Evolutionary conservation across 2,888 invertebrate species (phyloP).

Genomic region (Prostheceraeus crozeri): DNA sequence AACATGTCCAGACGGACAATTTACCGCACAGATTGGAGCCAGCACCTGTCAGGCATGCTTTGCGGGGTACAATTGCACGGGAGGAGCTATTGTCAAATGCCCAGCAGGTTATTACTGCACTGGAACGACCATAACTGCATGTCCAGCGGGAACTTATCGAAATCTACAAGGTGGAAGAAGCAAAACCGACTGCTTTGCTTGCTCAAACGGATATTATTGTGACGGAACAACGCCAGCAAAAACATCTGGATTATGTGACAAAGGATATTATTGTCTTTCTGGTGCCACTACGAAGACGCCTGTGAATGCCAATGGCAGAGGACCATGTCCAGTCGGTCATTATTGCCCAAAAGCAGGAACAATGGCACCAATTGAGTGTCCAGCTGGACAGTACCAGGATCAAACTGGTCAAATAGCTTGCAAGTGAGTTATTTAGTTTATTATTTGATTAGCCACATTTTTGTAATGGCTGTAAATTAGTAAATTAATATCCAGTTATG

Average conservation of each 20-base stretch:
- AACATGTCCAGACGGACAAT: no score
- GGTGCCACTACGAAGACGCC: not conserved
- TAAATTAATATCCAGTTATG: no score
- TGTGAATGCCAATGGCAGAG: not conserved
- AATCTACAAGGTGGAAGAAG: constrained; percentile 49
- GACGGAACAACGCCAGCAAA: constrained; percentile 44
- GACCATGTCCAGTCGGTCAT: constrained; percentile 9
- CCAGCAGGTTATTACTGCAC: constrained; percentile 45
- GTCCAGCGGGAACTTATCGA: constrained; percentile 46
- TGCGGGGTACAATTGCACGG: no score
- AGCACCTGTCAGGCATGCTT: no score
- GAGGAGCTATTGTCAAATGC: no score
- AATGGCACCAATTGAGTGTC: constrained; percentile 45
- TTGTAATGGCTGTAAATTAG: no score
- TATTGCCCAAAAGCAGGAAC: constrained; percentile 47
- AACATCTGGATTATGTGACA: constrained; percentile 43
- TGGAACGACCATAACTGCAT: no score
- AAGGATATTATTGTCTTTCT: constrained; percentile 42
- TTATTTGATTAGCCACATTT: no score
- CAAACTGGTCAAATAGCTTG: constrained; percentile 43
- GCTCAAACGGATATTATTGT: constrained; percentile 52
- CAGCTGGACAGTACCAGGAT: constrained; percentile 50
- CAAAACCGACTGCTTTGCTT: constrained; percentile 46
- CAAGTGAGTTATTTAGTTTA: no score
- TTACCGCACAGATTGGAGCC: no score